Evolutionary conservation across 2,113 vertebrate genomes (phyloP), one percentile per base, ranked within the genome.

Genomic region (Etheostoma spectabile): DNA sequence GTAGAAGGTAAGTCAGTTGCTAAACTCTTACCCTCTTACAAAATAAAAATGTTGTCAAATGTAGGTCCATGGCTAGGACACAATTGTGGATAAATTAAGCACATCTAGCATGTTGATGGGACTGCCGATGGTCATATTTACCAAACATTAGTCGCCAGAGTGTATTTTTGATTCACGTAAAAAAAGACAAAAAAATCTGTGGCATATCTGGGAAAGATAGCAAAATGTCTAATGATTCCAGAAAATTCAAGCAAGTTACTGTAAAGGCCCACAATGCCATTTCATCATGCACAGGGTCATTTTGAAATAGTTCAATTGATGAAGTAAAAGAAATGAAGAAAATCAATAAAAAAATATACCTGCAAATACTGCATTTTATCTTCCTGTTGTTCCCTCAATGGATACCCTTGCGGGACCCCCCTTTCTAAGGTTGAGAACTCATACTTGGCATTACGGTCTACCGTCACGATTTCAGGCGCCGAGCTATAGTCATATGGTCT

Each of bases 341-440:
- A 94, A 95, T 94, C 79, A 94, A 94, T 94, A 82, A 88, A 95
- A 56, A 68, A 94, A 94, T 93, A 95, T 95, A 98, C 97, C 97
- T 98, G 97, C 89, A 98, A 96, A 95, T 98, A 98, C 91, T 97
- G 97, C 97, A 96, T 97, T 94, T 94, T 97, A 95, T 97, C 96
- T 93, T 97, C 97, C 86, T 95, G 96, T 84, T 93, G 88, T 89
- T 97, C 94, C 90, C 92, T 95, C 90, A 95, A 81, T 52, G 96
- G 95, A 93, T 94, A 97, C 88, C 95, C 94, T 88, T 96, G 96
- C 65, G 94, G 93, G 89, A 96, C 92, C 90, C 95, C 96, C 83
- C 95, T 95, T 93, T 98, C 97, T 95, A 97, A 94, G 66, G 95
- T 95, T 27, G 96, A 95, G 87, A 97, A 95, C 93, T 97, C 96